phyloP scores from a whole-genome alignment of 2,888 invertebrate species.

The Ischnus inquisitorius region DNA sequence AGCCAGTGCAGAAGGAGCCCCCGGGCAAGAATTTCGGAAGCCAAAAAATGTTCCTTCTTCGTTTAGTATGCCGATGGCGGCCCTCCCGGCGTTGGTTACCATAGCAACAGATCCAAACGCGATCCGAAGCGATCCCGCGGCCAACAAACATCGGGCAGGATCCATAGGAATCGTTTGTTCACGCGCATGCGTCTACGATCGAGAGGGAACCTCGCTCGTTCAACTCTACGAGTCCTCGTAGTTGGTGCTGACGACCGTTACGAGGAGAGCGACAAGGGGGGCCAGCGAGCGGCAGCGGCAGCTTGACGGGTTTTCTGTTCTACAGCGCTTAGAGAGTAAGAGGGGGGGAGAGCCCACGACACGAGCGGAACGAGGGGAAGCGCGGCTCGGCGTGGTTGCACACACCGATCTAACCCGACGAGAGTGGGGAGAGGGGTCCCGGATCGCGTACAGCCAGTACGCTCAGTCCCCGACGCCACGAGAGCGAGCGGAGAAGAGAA shows the following conservation, averaged over 20 bases:
- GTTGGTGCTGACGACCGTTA: slow-evolving; percentile 54
- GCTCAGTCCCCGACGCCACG: slow-evolving; percentile 78
- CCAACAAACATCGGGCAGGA: slow-evolving; percentile 43
- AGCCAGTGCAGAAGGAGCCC: slow-evolving; percentile 15
- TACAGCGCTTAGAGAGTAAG: slow-evolving; percentile 27
- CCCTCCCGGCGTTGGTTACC: slow-evolving; percentile 71
- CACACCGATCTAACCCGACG: slow-evolving; percentile 39
- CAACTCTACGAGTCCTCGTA: slow-evolving; percentile 44
- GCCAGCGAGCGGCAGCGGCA: slow-evolving; percentile 34
- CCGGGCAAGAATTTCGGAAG: slow-evolving; percentile 50
- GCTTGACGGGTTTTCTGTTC: slow-evolving; percentile 36
- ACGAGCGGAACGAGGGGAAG: slow-evolving; percentile 60
- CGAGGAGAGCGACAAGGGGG: slow-evolving; percentile 29
- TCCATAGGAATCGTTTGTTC: slow-evolving; percentile 38
- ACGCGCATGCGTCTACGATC: slow-evolving; percentile 47
- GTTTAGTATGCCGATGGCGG: slow-evolving; percentile 48
- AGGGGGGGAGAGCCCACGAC: slow-evolving; percentile 25
- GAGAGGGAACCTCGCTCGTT: slow-evolving; percentile 51
- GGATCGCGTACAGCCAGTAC: slow-evolving; percentile 69
- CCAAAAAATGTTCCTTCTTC: slow-evolving; percentile 51
- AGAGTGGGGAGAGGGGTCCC: slow-evolving; percentile 74
- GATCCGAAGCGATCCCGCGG: slow-evolving; percentile 48
- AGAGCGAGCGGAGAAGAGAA: slow-evolving; percentile 73
- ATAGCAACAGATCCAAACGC: slow-evolving; percentile 73
- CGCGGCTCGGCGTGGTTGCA: slow-evolving; percentile 18